phyloP scores from a whole-genome alignment of 2,888 invertebrate genomes.

The Ophion ellenae region DNA sequence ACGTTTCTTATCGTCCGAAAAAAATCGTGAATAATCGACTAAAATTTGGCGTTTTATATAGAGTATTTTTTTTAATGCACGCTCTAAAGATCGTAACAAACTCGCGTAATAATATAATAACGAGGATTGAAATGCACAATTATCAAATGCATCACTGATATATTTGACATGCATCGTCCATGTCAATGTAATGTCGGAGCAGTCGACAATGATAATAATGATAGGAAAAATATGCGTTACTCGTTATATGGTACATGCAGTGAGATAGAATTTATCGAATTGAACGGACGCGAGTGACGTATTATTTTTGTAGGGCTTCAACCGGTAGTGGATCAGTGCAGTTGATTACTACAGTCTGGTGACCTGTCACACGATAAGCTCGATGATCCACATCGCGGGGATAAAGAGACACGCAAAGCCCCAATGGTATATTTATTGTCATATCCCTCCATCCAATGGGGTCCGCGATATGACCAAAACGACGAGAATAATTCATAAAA shows the following conservation, averaged over 20 bases:
- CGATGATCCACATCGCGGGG: conserved; percentile 24
- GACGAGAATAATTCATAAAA: neutral
- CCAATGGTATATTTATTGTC: conserved; percentile 4
- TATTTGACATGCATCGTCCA: too few species aligned
- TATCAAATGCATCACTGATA: too few species aligned
- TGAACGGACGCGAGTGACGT: neutral
- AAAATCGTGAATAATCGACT: too few species aligned
- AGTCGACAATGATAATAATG: neutral
- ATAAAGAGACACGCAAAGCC: conserved; percentile 28
- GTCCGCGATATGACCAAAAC: conserved; percentile 30
- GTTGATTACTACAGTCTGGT: conserved; percentile 1
- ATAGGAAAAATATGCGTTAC: neutral
- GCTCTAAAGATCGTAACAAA: too few species aligned
- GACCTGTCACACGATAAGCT: conserved; percentile 35
- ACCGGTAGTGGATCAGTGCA: conserved; percentile 12
- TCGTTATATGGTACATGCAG: neutral
- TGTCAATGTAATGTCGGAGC: neutral
- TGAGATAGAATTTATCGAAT: neutral
- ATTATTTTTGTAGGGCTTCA: conserved; percentile 15
- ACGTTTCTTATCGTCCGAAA: too few species aligned
- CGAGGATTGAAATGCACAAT: too few species aligned
- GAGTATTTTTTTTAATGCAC: too few species aligned
- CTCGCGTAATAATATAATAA: too few species aligned
- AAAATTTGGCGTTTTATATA: too few species aligned
- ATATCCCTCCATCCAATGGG: conserved; percentile 11